Conservation (phyloP, 2,113 vertebrate genomes). For the Nymphicus hollandicus region DNA sequence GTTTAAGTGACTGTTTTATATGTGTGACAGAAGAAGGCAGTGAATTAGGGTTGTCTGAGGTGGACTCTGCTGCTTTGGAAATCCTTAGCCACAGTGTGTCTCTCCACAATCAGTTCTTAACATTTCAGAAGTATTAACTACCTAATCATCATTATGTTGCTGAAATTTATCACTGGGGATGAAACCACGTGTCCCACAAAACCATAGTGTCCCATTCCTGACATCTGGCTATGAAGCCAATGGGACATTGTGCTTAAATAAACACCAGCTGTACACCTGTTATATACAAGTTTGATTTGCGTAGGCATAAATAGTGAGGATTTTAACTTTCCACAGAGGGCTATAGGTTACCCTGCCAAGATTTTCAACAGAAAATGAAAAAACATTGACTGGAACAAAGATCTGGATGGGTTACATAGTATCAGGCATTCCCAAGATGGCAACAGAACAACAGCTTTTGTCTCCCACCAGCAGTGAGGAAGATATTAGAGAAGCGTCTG, state of each 20-base stretch:
- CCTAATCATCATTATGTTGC: not conserved
- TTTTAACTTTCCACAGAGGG: not conserved
- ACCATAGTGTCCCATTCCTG: not conserved
- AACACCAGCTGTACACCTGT: not conserved
- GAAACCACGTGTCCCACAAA: not conserved
- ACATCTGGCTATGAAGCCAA: not conserved
- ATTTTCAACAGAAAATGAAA: not conserved
- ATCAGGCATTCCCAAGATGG: not conserved
- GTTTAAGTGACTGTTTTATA: not conserved
- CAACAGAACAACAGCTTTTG: not conserved
- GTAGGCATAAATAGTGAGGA: not conserved
- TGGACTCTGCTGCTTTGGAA: not conserved
- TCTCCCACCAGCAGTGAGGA: not conserved
- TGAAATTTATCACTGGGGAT: not conserved
- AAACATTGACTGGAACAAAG: not conserved
- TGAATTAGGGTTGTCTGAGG: not conserved
- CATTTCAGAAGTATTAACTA: not conserved
- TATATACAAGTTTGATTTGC: not conserved
- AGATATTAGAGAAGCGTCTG: not conserved
- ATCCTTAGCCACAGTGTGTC: not conserved
- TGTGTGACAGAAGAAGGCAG: not conserved
- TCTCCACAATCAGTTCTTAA: not conserved
- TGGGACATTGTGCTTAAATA: not conserved
- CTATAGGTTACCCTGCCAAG: not conserved
- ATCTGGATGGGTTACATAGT: not conserved